Evolutionary conservation across 2,797 vertebrate species (phyloP).

Genomic region (Cottoperca gobio): DNA sequence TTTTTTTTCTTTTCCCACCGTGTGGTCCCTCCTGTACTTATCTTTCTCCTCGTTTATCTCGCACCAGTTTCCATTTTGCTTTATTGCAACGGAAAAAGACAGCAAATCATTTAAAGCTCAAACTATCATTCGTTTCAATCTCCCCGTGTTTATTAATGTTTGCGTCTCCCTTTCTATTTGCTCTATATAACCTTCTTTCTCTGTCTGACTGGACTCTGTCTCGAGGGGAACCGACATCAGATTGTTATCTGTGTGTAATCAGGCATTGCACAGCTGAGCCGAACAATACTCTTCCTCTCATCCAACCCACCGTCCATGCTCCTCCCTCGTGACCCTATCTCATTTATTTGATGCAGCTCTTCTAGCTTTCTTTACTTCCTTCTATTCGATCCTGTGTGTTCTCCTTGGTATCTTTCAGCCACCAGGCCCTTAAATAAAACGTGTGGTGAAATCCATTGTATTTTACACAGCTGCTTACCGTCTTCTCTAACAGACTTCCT

Average conservation of each 20-base stretch:
- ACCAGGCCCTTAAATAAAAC: not conserved
- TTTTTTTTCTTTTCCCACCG: not conserved
- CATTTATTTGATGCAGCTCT: constrained; percentile 53
- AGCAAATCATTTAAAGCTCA: constrained; percentile 5
- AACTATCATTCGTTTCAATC: constrained; percentile 39
- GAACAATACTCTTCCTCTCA: constrained; percentile 55
- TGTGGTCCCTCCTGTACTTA: constrained; percentile 13
- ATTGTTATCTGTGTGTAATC: constrained; percentile 81
- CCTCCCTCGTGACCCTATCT: constrained; percentile 40
- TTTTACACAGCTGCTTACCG: constrained; percentile 38
- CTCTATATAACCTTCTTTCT: constrained; percentile 12
- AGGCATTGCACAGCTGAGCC: constrained; percentile 70
- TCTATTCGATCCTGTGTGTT: constrained; percentile 5
- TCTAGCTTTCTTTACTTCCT: constrained; percentile 13
- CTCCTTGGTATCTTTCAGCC: constrained; percentile 19
- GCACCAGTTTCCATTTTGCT: constrained; percentile 12
- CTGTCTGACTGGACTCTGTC: constrained; percentile 50
- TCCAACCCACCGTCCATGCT: constrained; percentile 24
- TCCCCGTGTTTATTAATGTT: constrained; percentile 49
- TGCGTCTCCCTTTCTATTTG: constrained; percentile 27
- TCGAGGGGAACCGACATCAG: constrained; percentile 51
- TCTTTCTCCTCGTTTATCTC: not conserved
- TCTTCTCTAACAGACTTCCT: constrained; percentile 15
- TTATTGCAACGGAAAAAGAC: constrained; percentile 10
- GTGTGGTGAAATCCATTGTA: constrained; percentile 1